Evolutionary conservation across 2,888 invertebrate species (phyloP).

Genomic region (Noctua comes): DNA sequence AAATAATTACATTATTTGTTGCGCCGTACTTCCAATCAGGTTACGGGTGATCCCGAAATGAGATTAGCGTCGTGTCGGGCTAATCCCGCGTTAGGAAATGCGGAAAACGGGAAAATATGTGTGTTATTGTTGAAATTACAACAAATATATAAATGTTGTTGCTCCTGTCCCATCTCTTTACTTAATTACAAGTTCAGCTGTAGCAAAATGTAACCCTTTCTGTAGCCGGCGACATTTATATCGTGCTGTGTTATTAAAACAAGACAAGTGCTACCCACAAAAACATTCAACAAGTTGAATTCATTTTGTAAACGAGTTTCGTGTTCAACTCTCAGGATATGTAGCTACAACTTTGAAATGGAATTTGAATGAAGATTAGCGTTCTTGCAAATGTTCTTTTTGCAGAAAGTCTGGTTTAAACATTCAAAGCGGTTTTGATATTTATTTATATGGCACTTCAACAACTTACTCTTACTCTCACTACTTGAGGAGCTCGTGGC

Average conservation of each 20-base stretch:
- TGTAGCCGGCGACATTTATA: constrained; percentile 56
- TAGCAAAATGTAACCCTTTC: constrained; percentile 66
- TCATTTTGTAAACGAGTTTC: constrained; percentile 49
- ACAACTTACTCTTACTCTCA: too few species aligned
- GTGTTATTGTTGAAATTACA: constrained; percentile 64
- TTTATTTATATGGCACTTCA: too few species aligned
- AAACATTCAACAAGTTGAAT: constrained; percentile 61
- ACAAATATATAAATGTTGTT: constrained; percentile 65
- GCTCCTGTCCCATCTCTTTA: constrained; percentile 56
- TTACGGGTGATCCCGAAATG: constrained; percentile 37
- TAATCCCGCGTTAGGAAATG: constrained; percentile 32
- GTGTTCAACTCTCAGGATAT: constrained; percentile 30
- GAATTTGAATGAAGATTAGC: constrained; percentile 28
- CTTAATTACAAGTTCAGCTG: constrained; percentile 72
- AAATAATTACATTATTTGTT: constrained; percentile 54
- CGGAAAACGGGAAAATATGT: constrained; percentile 42
- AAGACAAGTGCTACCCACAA: constrained; percentile 34
- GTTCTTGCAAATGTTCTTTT: constrained; percentile 19
- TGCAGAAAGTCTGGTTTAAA: background rate
- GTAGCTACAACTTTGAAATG: constrained; percentile 29
- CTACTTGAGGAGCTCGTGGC: too few species aligned
- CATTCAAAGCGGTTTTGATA: background rate
- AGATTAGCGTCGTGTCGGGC: constrained; percentile 20
- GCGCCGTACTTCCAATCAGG: constrained; percentile 43
- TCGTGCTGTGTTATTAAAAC: constrained; percentile 55